Percentiles rank a stretch among this genome's conserved stretches.
phyloP scores from a whole-genome alignment of 2,113 vertebrate species.

The Beaufortia kweichowensis region DNA sequence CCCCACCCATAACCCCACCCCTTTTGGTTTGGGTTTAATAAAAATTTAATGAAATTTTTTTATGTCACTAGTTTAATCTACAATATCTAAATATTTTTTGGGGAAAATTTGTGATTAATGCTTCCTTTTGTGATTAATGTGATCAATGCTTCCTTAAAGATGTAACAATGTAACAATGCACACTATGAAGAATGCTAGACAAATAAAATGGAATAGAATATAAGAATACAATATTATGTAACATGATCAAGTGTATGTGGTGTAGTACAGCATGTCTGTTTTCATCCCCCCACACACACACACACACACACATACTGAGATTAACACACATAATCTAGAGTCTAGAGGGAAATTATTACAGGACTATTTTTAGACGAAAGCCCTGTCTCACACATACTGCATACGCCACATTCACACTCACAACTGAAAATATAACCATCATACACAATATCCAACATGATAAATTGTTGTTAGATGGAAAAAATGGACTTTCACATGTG shows the following conservation, averaged over 20 bases:
- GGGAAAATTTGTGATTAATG: no score
- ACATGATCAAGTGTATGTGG: no score
- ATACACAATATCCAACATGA: background rate
- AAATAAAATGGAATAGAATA: background rate
- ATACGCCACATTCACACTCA: background rate
- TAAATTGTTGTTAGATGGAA: background rate
- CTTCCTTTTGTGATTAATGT: no score
- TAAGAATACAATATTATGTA: background rate
- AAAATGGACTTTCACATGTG: background rate
- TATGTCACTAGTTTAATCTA: no score
- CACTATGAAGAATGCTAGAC: no score
- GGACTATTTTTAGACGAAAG: conserved; percentile 26
- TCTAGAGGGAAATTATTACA: conserved; percentile 46
- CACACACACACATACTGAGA: background rate
- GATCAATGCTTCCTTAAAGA: no score
- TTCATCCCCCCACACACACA: background rate
- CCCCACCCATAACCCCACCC: no score
- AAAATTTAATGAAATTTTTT: no score
- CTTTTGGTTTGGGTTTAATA: no score
- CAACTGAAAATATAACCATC: background rate
- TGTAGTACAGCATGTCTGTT: background rate
- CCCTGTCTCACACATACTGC: background rate
- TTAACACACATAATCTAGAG: conserved; percentile 28
- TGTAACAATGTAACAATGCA: no score
- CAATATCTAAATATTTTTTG: no score